These are phyloP conservation scores for Calameuta filiformis DNA, from an alignment of 2,888 invertebrate genomes.

Conservation along the genomic window DNA sequence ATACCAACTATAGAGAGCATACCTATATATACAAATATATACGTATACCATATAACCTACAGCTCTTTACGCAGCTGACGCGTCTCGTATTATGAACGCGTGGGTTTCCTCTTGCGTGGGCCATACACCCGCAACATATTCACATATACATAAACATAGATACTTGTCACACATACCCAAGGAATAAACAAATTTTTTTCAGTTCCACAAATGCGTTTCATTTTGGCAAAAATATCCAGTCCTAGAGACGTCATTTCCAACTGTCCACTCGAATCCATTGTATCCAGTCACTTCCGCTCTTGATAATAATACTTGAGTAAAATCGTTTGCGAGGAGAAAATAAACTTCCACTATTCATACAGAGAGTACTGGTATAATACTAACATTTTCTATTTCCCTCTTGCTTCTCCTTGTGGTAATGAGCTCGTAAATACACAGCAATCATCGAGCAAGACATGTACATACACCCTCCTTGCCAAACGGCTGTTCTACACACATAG, in stretches of 20 bases:
- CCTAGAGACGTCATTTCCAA: no score
- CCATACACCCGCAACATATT: constrained; percentile 44
- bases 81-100: constrained; percentile 47
- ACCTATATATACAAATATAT: constrained; percentile 15
- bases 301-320: no score
- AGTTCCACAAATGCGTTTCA: no score
- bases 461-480: constrained; percentile 26
- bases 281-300: no score
- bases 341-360: no score
- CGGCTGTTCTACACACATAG: constrained; percentile 12
- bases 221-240: no score
- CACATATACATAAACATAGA: not conserved
- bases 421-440: constrained; percentile 46
- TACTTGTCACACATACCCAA: no score
- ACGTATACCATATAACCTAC: constrained; percentile 25
- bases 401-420: constrained; percentile 35
- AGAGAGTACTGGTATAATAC: no score
- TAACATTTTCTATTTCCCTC: no score
- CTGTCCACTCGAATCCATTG: no score
- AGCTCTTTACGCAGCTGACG: constrained; percentile 59
- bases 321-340: no score
- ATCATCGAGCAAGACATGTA: constrained; percentile 39
- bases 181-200: no score
- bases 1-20: constrained; percentile 23
- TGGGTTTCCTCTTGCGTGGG: constrained; percentile 51